Percentiles rank a stretch among this genome's conserved stretches.
These are phyloP conservation scores for Caenorhabditis imperialis DNA, from an alignment of 2,888 invertebrate genomes.

Conservation along the genomic window DNA sequence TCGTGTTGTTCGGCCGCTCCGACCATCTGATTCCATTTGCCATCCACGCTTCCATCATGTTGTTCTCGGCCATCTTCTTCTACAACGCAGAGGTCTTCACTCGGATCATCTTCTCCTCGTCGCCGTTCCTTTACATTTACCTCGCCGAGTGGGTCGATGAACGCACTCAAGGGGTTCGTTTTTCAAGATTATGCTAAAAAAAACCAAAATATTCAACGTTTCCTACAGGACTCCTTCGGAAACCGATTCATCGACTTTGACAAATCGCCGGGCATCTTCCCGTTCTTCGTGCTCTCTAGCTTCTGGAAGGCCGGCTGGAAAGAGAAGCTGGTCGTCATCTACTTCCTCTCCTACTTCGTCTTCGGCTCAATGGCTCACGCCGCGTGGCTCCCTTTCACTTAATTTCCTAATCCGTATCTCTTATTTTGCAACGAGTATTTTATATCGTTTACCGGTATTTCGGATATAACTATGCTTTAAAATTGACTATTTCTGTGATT, in stretches of 20 bases:
- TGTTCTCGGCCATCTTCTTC: conserved; percentile 62
- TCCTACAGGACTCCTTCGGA: conserved; percentile 22
- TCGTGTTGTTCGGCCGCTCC: conserved; percentile 26
- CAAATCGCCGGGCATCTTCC: conserved; percentile 6
- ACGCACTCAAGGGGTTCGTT: conserved; percentile 56
- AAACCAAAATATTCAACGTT: too few species aligned
- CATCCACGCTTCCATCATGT: conserved; percentile 63
- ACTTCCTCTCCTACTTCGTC: conserved; percentile 68
- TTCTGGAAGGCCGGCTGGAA: conserved; percentile 43
- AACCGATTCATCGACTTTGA: conserved; percentile 53
- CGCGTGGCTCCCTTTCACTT: conserved; percentile 73
- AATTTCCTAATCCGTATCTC: conserved; percentile 10
- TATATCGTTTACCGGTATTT: too few species aligned
- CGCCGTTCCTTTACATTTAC: conserved; percentile 69
- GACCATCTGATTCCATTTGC: conserved; percentile 62
- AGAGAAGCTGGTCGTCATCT: conserved; percentile 47
- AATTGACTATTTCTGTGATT: not conserved
- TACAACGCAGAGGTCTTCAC: conserved; percentile 72
- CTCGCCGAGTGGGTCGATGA: conserved; percentile 64
- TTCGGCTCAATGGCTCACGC: conserved; percentile 71
- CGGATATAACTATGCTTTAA: not conserved
- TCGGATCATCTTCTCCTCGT: conserved; percentile 71
- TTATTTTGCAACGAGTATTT: conserved; percentile 3
- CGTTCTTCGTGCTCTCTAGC: conserved; percentile 26
- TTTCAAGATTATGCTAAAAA: not conserved